These are phyloP conservation scores for Peromyscus nudipes DNA, from an alignment of 2,797 vertebrate genomes.

Conservation along the genomic window DNA sequence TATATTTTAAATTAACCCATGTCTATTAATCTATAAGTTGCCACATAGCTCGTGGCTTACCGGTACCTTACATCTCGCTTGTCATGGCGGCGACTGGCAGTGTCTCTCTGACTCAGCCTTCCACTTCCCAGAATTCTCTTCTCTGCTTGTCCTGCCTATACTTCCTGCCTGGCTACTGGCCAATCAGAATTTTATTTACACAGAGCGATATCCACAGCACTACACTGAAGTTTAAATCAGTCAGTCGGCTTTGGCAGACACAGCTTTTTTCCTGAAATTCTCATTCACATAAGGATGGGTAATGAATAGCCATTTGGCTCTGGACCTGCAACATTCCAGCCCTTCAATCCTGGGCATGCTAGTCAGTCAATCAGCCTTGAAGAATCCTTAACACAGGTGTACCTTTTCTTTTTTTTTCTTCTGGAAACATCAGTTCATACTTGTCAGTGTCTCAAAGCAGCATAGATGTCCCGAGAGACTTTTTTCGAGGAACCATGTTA, in stretches of 20 bases:
- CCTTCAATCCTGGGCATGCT: not conserved
- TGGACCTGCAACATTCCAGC: not conserved
- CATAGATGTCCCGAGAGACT: not conserved
- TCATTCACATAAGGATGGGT: not conserved
- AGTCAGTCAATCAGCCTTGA: not conserved
- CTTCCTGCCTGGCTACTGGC: no score
- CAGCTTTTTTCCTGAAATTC: not conserved
- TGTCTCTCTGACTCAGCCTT: no score
- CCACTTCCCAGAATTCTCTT: no score
- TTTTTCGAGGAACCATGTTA: not conserved
- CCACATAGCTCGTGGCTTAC: no score
- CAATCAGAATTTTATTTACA: no score
- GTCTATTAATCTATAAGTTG: no score
- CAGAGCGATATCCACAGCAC: no score
- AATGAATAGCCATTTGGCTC: not conserved
- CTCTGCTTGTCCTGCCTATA: no score
- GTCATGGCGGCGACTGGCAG: no score
- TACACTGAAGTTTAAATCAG: not conserved
- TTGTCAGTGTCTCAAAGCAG: not conserved
- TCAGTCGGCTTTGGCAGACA: not conserved
- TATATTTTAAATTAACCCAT: no score
- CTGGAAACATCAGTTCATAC: not conserved
- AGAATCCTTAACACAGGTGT: not conserved
- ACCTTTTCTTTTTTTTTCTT: not conserved
- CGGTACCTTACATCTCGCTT: no score